Conservation (phyloP, 1,140 invertebrate species). For the Magallana angulata region DNA sequence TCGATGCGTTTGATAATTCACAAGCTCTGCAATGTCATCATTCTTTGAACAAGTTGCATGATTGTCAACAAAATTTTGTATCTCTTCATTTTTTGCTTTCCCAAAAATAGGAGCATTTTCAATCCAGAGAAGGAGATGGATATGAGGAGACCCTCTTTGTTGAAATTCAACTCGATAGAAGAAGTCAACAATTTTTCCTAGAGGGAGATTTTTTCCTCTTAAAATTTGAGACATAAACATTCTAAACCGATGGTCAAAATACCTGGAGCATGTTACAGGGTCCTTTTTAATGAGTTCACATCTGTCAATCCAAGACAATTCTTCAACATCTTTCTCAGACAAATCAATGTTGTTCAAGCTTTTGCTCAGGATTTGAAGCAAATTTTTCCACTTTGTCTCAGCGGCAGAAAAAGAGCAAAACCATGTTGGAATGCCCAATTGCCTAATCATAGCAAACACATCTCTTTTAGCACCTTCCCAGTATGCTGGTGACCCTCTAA, state of each 20-base stretch:
- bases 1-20: conserved; percentile 48
- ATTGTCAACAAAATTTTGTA: conserved; percentile 31
- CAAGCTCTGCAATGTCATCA: conserved; percentile 7
- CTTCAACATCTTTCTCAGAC: conserved; percentile 50
- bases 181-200: conserved; percentile 28
- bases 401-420: conserved; percentile 59
- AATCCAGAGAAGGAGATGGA: conserved; percentile 51
- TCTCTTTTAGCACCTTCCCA: conserved; percentile 57
- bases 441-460: conserved; percentile 64
- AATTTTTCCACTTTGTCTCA: conserved; percentile 61
- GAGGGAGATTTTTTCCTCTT: conserved; percentile 30
- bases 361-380: conserved; percentile 55
- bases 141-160: conserved; percentile 50
- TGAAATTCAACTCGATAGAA: conserved; percentile 51
- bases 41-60: conserved; percentile 40
- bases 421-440: conserved; percentile 58
- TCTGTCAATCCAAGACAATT: conserved; percentile 51
- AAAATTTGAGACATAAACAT: conserved; percentile 52
- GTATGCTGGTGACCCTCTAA: conserved; percentile 56
- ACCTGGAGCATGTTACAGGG: conserved; percentile 60
- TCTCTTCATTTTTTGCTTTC: not conserved
- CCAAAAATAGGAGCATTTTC: conserved; percentile 43
- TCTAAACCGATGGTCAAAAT: conserved; percentile 58
- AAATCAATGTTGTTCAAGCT: conserved; percentile 39
- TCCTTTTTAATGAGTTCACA: conserved; percentile 51